Evolutionary conservation across 2,797 vertebrate species (phyloP).

Genomic region (Catharus ustulatus): DNA sequence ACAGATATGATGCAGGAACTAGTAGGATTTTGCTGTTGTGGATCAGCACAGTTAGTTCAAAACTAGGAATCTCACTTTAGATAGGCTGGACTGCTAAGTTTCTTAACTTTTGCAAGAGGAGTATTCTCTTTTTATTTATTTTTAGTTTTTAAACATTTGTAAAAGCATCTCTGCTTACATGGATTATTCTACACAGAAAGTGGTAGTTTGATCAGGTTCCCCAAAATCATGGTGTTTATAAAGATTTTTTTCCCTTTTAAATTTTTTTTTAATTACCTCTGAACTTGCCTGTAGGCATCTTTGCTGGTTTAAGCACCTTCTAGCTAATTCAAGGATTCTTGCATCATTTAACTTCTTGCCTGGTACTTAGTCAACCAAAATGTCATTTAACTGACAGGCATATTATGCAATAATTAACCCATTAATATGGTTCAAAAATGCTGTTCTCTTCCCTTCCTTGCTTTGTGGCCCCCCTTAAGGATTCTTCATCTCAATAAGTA

Average conservation of each 20-base stretch:
- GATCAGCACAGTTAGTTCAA: not conserved
- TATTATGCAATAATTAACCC: constrained; percentile 48
- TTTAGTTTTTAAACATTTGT: not conserved
- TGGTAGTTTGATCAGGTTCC: not conserved
- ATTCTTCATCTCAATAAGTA: not conserved
- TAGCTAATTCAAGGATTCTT: constrained; percentile 19
- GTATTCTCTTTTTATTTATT: not conserved
- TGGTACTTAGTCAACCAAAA: constrained; percentile 28
- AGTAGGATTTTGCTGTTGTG: not conserved
- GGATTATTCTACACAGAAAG: not conserved
- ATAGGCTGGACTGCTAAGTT: not conserved
- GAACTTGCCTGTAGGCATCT: not conserved
- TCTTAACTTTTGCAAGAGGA: not conserved
- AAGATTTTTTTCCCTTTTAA: not conserved
- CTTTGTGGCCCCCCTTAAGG: not conserved
- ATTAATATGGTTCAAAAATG: constrained; percentile 26
- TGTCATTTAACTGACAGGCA: constrained; percentile 11
- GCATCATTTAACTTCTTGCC: constrained; percentile 32
- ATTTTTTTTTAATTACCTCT: not conserved
- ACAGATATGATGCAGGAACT: not conserved
- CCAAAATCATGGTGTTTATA: not conserved
- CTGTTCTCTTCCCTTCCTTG: not conserved
- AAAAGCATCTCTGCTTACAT: not conserved
- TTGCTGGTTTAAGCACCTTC: not conserved
- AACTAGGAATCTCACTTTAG: not conserved